Conservation (phyloP, 2,797 vertebrate species). For the Tachyglossus aculeatus region DNA sequence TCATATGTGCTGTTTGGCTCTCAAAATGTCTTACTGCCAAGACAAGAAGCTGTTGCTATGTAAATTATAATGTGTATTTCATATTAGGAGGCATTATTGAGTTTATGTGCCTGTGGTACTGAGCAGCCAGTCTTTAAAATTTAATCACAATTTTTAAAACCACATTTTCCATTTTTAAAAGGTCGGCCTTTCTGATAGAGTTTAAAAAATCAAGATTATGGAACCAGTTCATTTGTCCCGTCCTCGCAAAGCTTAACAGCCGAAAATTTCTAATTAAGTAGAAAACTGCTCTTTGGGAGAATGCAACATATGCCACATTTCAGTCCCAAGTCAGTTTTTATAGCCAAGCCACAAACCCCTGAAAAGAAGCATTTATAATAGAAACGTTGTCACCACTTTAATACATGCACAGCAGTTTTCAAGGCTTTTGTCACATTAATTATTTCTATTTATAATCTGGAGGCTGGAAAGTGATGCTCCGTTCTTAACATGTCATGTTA, state of each 20-base stretch:
- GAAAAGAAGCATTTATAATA: slow-evolving; percentile 14
- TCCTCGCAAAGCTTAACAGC: slow-evolving; percentile 24
- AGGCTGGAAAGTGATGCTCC: slow-evolving; percentile 9
- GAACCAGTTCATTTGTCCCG: slow-evolving; percentile 12
- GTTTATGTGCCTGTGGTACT: neutral
- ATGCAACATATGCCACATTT: slow-evolving; percentile 5
- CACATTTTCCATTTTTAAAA: slow-evolving; percentile 20
- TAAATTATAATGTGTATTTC: slow-evolving; percentile 27
- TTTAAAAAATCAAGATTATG: slow-evolving; percentile 30
- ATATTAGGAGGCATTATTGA: neutral
- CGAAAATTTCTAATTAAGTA: slow-evolving; percentile 27
- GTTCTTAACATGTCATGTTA: slow-evolving; percentile 5
- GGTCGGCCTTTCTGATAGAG: slow-evolving; percentile 27
- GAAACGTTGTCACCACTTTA: slow-evolving; percentile 8
- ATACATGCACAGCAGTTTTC: neutral
- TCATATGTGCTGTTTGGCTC: slow-evolving; percentile 25
- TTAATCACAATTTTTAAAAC: slow-evolving; percentile 36
- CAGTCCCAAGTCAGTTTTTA: slow-evolving; percentile 27
- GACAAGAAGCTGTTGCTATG: slow-evolving; percentile 9
- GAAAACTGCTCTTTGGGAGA: slow-evolving; percentile 5
- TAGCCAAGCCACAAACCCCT: slow-evolving; percentile 6
- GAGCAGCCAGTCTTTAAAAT: slow-evolving; percentile 19
- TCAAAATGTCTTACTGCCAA: slow-evolving; percentile 18
- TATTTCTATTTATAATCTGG: slow-evolving; percentile 19
- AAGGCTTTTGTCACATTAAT: slow-evolving; percentile 17